Evolutionary conservation across 2,888 invertebrate species (phyloP).

Genomic region (Pachliopta kotzebuea): DNA sequence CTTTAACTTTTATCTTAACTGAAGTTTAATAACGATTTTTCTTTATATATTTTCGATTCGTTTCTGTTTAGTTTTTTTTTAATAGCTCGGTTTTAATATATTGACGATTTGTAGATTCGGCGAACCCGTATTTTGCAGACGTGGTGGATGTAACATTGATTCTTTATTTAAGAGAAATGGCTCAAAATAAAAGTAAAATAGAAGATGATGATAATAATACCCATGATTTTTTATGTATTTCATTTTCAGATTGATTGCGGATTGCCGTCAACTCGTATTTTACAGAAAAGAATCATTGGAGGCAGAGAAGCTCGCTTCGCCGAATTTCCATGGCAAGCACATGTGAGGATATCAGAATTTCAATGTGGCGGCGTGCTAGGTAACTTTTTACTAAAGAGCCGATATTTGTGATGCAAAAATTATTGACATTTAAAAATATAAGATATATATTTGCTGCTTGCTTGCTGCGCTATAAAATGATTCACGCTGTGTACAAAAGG

Average conservation of each 20-base stretch:
- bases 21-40: not conserved
- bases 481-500: not conserved
- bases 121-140: too few relatives aligned
- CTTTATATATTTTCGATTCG: not conserved
- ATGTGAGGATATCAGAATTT: constrained; percentile 89
- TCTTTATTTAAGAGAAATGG: too few relatives aligned
- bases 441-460: not conserved
- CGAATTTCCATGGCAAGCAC: constrained; percentile 93
- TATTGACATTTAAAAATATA: not conserved
- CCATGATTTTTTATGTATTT: not conserved
- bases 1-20: not conserved
- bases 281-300: constrained; percentile 90
- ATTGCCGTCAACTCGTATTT: constrained; percentile 79
- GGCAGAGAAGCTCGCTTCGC: constrained; percentile 88
- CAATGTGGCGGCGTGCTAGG: constrained; percentile 91
- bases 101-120: not conserved
- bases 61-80: not conserved
- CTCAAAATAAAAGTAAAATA: not conserved
- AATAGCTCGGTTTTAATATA: not conserved
- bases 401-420: not conserved
- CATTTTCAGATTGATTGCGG: constrained; percentile 83
- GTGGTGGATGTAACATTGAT: too few relatives aligned
- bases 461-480: not conserved
- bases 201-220: not conserved
- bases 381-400: constrained; percentile 38